Evolutionary conservation across 2,888 invertebrate species (phyloP), one percentile per base, ranked within the genome.

Genomic region (Philereme vetulata): DNA sequence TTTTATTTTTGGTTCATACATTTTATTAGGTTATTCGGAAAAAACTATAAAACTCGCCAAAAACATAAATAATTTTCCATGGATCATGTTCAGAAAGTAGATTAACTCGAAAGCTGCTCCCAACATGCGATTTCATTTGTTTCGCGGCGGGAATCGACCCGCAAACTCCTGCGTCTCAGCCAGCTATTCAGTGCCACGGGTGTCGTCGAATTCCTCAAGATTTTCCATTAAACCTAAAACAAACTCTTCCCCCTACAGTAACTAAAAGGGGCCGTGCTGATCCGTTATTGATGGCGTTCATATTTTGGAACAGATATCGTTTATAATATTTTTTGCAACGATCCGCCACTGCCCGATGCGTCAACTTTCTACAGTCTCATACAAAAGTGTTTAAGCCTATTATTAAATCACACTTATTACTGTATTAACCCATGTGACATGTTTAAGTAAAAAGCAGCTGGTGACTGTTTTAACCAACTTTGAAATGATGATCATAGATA

Each of bases 251-350:
- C 51, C 65, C 65, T 54, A 34, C 51, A 35, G 9, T 51, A 60
- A 59, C 61, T 56, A 53, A 64, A 62, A 56, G 49, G 55, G 72
- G 74, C 72, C 71, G 75, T 72, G 74, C 72, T 74, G 68, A 74
- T 72, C 70, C 56, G 71, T 82, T 87, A 87, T 86, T 84, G 83
- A 88, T 88, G 85, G 79, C 72, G 76, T 78, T 82, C 79, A 77
- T 75, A 81, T 78, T 81, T 80, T 76, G 67, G 71, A 68, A 74
- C 77, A 68, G 78, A 82, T 78, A 85, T 87, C 88, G 82, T 86
- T 86, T 83, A 84, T 86, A 80, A 86, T 82, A 81, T 87, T 89
- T 88, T 88, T 89, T 87, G 74, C 70, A 71, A 56, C 62, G 70
- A 60, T 65, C 74, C 63, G 57, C 62, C 63, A 71, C 68, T 70